Percentiles rank a stretch among this genome's conserved stretches.
phyloP scores from a whole-genome alignment of 2,888 invertebrate genomes.

The Cryptocephalus primarius region DNA sequence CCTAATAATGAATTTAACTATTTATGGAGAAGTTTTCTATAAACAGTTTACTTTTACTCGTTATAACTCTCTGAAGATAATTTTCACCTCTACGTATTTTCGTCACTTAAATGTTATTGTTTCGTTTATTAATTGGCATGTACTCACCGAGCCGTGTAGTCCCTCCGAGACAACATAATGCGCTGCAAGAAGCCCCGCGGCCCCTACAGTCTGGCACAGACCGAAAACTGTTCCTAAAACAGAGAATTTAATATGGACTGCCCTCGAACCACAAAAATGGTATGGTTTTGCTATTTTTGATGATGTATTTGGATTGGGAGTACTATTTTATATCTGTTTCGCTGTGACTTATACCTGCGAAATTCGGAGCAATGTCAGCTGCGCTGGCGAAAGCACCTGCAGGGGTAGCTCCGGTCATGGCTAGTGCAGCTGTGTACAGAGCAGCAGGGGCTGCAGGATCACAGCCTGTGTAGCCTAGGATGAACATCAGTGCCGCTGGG shows the following conservation, averaged over 20 bases:
- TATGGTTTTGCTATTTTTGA: too few species aligned
- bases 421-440: conserved; percentile 45
- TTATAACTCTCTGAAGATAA: too few species aligned
- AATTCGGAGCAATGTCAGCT: conserved; percentile 48
- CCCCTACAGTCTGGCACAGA: conserved; percentile 45
- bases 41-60: too few species aligned
- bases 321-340: too few species aligned
- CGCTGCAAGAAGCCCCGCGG: conserved; percentile 44
- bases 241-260: not conserved
- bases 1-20: too few species aligned
- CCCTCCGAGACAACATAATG: conserved; percentile 49
- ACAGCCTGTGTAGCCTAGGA: conserved; percentile 49
- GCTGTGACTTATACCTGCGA: conserved; percentile 28
- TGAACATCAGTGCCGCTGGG: conserved; percentile 46
- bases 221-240: conserved; percentile 37
- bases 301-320: too few species aligned
- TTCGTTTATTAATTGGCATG: not conserved
- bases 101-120: not conserved
- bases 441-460: conserved; percentile 46
- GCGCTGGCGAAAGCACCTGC: conserved; percentile 48
- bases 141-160: conserved; percentile 44
- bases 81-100: too few species aligned
- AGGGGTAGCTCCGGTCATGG: conserved; percentile 46
- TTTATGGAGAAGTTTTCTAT: too few species aligned
- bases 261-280: too few species aligned